phyloP scores from a whole-genome alignment of 1,140 invertebrate species.

The Thaumatotibia leucotreta region DNA sequence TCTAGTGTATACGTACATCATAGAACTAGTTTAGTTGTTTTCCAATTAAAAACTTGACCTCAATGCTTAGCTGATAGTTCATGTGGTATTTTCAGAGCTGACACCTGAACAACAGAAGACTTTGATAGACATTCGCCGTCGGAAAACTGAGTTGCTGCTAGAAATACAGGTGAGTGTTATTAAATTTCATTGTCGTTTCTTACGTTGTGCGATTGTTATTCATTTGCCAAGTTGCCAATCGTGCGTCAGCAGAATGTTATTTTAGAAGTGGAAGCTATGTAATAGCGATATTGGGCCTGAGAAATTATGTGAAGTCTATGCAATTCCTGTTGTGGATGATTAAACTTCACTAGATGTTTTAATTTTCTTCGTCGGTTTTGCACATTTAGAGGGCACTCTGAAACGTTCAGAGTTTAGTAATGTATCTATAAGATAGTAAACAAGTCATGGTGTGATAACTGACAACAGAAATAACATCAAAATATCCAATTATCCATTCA shows the following conservation, averaged over 20 bases:
- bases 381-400: no score
- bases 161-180: constrained; percentile 91
- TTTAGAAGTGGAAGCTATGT: not conserved
- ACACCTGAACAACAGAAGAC: constrained; percentile 94
- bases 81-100: constrained; percentile 85
- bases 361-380: no score
- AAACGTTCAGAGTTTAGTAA: no score
- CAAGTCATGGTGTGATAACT: no score
- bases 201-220: not conserved
- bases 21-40: constrained; percentile 33
- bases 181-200: not conserved
- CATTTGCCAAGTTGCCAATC: not conserved
- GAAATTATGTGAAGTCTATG: not conserved
- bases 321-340: not conserved
- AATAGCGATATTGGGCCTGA: not conserved
- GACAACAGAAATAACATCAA: no score
- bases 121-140: constrained; percentile 90
- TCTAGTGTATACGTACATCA: constrained; percentile 38
- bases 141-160: constrained; percentile 92
- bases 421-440: no score
- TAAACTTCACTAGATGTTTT: not conserved
- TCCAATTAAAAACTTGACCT: constrained; percentile 55
- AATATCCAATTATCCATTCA: no score
- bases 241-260: constrained; percentile 9
- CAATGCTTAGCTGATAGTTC: constrained; percentile 44